Evolutionary conservation across 1,140 invertebrate species (phyloP).

Genomic region (Caenorhabditis brenneri): DNA sequence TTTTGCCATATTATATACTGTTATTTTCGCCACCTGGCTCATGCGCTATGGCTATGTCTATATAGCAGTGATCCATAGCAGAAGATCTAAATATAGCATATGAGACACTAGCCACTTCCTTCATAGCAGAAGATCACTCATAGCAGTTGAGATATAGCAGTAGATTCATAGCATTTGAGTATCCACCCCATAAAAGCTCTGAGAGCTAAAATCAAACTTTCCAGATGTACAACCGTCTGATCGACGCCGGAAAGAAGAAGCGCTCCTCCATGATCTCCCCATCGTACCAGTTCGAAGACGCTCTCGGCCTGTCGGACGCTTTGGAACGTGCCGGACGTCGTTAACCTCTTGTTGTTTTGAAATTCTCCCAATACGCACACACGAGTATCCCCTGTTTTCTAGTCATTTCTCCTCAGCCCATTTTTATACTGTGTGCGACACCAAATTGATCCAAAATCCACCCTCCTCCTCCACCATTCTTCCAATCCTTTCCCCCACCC

Average conservation of each 20-base stretch:
- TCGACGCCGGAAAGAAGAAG: slow-evolving; percentile 48
- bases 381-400: background rate
- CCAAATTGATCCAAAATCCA: no score
- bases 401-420: background rate
- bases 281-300: slow-evolving; percentile 17
- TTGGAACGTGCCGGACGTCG: slow-evolving; percentile 29
- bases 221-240: slow-evolving; percentile 48
- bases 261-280: background rate
- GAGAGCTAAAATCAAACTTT: slow-evolving; percentile 1
- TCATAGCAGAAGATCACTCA: no score
- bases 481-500: background rate
- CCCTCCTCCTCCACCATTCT: background rate
- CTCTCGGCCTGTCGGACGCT: slow-evolving; percentile 2
- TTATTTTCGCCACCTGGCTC: no score
- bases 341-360: background rate
- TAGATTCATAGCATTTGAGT: background rate
- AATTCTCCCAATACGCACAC: background rate
- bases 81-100: no score
- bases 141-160: no score
- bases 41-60: no score
- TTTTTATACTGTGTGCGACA: background rate
- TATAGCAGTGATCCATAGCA: no score
- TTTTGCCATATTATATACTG: no score
- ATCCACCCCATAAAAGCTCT: no score
- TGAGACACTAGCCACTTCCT: no score